Evolutionary conservation across 2,113 vertebrate species (phyloP).

Genomic region (Galbula dea): DNA sequence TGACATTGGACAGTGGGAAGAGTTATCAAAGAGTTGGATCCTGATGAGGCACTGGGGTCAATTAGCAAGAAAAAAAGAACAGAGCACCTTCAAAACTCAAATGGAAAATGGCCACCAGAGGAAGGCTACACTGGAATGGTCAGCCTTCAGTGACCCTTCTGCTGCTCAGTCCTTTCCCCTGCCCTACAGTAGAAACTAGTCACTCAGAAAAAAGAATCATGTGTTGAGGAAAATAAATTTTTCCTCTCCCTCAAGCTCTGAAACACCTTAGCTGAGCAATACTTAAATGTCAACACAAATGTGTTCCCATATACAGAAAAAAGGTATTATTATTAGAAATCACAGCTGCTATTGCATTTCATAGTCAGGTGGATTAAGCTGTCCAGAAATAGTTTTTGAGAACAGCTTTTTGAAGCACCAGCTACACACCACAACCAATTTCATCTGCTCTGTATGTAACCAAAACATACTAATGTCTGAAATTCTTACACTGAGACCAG

Average conservation of each 20-base stretch:
- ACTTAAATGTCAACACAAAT: conserved; percentile 18
- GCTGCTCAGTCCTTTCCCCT: neutral
- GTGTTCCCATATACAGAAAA: neutral
- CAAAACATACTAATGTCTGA: neutral
- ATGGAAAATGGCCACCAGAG: neutral
- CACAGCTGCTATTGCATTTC: conserved; percentile 23
- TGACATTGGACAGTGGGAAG: fast-evolving
- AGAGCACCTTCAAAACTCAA: neutral
- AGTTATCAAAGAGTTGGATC: neutral
- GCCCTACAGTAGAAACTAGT: neutral
- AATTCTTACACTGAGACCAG: neutral
- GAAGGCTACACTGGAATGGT: neutral
- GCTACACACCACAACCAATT: neutral
- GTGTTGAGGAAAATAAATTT: neutral
- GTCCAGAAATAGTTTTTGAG: neutral
- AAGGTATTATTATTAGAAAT: conserved; percentile 31
- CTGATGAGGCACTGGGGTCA: neutral
- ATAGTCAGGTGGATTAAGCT: neutral
- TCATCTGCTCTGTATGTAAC: neutral
- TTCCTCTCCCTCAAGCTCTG: neutral
- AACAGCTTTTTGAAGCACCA: neutral
- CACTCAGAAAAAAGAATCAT: conserved; percentile 4
- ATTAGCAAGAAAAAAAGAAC: neutral
- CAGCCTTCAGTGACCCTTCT: neutral
- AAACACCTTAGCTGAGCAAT: conserved; percentile 15